Percentiles rank a stretch among this genome's conserved stretches.
Conservation (phyloP, 2,113 vertebrate species). For the Silurus meridionalis region DNA sequence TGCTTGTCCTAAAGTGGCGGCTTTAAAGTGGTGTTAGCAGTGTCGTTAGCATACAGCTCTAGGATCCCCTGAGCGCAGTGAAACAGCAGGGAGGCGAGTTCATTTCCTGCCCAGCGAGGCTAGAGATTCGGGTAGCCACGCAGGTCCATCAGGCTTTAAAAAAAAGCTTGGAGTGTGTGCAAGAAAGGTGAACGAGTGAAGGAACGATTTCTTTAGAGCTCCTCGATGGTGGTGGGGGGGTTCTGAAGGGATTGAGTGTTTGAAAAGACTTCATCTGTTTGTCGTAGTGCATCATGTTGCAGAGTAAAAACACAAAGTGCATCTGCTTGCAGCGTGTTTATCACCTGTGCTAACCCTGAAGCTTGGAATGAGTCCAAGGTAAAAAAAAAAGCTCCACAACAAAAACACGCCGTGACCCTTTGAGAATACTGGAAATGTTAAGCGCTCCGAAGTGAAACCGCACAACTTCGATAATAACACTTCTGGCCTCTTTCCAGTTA, state of each 20-base stretch:
- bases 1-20: conserved; percentile 21
- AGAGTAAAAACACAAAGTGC: not conserved
- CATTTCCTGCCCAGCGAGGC: not conserved
- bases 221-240: too few relatives aligned
- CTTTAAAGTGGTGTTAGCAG: not conserved
- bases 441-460: not conserved
- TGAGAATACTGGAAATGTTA: not conserved
- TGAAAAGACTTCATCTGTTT: not conserved
- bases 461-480: not conserved
- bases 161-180: not conserved
- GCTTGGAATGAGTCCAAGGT: not conserved
- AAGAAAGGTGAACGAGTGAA: too few relatives aligned
- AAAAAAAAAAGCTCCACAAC: not conserved
- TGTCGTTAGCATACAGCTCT: conserved; percentile 31
- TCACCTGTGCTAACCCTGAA: conserved; percentile 2
- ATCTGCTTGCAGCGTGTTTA: not conserved
- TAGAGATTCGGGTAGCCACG: not conserved
- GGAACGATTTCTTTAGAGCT: not conserved
- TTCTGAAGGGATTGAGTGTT: too few relatives aligned
- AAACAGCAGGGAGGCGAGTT: conserved; percentile 28
- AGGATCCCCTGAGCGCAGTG: not conserved
- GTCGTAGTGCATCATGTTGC: not conserved
- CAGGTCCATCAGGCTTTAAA: not conserved
- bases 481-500: not conserved
- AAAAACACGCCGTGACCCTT: not conserved